These are phyloP conservation scores for Lagria hirta DNA, from an alignment of 2,888 invertebrate genomes.

Conservation along the genomic window DNA sequence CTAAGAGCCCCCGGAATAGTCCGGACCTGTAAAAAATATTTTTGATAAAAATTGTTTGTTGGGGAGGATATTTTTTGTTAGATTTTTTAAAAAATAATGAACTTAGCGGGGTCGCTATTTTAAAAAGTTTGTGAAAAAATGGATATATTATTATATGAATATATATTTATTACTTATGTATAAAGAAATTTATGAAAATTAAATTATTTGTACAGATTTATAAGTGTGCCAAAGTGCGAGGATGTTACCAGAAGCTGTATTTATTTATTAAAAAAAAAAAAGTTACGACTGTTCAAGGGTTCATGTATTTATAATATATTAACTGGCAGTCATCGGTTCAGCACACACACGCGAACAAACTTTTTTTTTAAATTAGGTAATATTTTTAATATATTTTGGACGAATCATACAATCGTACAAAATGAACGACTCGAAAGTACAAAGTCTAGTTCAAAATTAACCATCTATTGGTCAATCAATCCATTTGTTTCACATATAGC, in stretches of 20 bases:
- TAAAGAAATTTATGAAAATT: slow-evolving; percentile 48
- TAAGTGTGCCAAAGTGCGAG: slow-evolving; percentile 57
- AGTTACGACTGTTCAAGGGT: slow-evolving; percentile 50
- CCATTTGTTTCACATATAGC: slow-evolving; percentile 54
- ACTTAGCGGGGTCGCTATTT: slow-evolving; percentile 54
- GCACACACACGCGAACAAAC: slow-evolving; percentile 42
- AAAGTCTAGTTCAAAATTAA: slow-evolving; percentile 42
- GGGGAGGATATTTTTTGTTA: slow-evolving; percentile 60
- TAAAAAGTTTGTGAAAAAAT: slow-evolving; percentile 55
- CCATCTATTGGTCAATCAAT: slow-evolving; percentile 40
- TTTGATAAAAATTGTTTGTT: slow-evolving; percentile 67
- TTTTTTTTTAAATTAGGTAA: too few relatives aligned
- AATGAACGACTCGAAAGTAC: slow-evolving; percentile 38
- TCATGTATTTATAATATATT: slow-evolving; percentile 53
- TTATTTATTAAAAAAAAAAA: slow-evolving; percentile 46
- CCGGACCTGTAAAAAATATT: slow-evolving; percentile 59
- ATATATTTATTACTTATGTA: slow-evolving; percentile 55
- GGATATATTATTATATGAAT: slow-evolving; percentile 54
- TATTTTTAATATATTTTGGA: slow-evolving; percentile 29
- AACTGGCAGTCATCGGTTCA: slow-evolving; percentile 40
- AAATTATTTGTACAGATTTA: slow-evolving; percentile 58
- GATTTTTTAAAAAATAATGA: slow-evolving; percentile 52
- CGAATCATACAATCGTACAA: slow-evolving; percentile 43
- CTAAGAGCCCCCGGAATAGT: slow-evolving; percentile 36
- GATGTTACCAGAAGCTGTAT: slow-evolving; percentile 55